Evolutionary conservation across 1,140 invertebrate genomes (phyloP), one percentile per base, ranked within the genome.

Genomic region (Drosophila punjabiensis): DNA sequence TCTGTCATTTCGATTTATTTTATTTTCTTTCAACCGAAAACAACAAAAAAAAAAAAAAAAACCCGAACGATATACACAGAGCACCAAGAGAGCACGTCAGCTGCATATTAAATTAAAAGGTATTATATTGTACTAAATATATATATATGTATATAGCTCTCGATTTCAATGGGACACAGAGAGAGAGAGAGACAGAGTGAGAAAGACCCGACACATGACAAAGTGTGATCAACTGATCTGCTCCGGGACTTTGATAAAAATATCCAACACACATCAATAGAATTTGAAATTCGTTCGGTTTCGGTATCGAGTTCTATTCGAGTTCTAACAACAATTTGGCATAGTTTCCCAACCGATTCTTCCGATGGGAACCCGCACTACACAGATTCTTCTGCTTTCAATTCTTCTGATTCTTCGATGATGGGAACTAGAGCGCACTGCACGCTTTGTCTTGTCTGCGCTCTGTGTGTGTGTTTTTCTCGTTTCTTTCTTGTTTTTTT

Each of bases 1-100:
- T 92, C 90, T 92, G 90, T 92, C 90, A 92, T 92, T 92, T 92
- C 90, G 90, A 92, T 92, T 92, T 92, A 92, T 92, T 92, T 88
- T 89, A 89, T 91, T 89, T 90, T 89, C 71, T 91, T 90, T 89
- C 71, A 74, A 75, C 71, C 86, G 79, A 89, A 83, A 24, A 24
- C 24, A 24, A 24, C 24, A 24, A 24, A 1, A 24, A 24, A 24
- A 24, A 24, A 24, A 24, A 24, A 24, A 24, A 24, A 76, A 65
- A 58, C 47, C 79, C 60, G 62, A 79, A 66, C 37, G 62, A 59
- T 14, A 11, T 32, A 74, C 56, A 41, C 55, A 41, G 61, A 79
- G 68, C 24, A 24, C 24, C 24, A 24, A 78, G 74, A 35, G 24
- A 50, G 88, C 82, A 91, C 89, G 89, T 91, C 89, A 89, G 89